Percentiles rank a stretch among this genome's conserved stretches.
phyloP scores from a whole-genome alignment of 2,113 vertebrate genomes.

The Sciurus niger region DNA sequence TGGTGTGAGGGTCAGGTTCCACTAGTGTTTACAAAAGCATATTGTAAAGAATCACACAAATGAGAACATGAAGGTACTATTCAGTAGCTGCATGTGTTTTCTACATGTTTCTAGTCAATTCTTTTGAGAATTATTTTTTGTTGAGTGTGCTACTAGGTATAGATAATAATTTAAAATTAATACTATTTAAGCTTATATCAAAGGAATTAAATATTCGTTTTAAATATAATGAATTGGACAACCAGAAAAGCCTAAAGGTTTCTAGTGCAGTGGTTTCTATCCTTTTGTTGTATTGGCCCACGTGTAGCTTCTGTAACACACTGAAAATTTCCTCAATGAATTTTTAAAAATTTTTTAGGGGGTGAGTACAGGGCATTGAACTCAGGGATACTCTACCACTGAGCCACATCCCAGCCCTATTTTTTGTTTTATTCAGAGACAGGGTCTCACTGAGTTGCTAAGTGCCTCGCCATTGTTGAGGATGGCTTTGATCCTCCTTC shows the following conservation, averaged over 20 bases:
- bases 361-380: too few species aligned
- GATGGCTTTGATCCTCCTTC: too few species aligned
- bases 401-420: too few species aligned
- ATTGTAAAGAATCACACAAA: not conserved
- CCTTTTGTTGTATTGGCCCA: not conserved
- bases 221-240: not conserved
- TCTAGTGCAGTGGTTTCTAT: not conserved
- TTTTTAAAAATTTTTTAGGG: too few species aligned
- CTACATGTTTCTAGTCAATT: not conserved
- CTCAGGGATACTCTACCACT: too few species aligned
- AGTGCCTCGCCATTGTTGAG: too few species aligned
- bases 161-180: slow-evolving; percentile 57
- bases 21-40: not conserved
- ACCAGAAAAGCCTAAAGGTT: not conserved
- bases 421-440: too few species aligned
- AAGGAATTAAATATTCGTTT: slow-evolving; percentile 47
- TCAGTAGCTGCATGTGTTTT: not conserved
- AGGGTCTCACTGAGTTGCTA: too few species aligned
- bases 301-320: not conserved
- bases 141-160: not conserved
- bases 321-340: too few species aligned
- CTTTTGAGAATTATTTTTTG: slow-evolving; percentile 58
- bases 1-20: not conserved
- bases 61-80: not conserved
- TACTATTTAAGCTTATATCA: slow-evolving; percentile 31